Conservation (phyloP, 2,888 invertebrate species). For the Drosophila suboccidentalis region DNA sequence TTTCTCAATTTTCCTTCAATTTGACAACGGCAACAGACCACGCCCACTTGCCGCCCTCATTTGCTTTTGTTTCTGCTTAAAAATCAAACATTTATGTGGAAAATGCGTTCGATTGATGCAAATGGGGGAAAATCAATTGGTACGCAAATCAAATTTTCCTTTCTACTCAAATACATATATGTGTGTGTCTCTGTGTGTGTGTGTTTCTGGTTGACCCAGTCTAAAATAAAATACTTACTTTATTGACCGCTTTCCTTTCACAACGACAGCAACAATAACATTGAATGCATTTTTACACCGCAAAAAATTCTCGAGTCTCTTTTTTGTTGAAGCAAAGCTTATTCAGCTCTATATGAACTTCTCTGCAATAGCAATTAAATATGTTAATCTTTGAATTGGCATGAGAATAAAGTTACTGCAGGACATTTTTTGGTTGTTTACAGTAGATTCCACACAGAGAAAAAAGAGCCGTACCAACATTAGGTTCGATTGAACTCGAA, state of each 20-base stretch:
- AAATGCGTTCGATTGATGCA: slow-evolving; percentile 2
- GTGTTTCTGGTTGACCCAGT: slow-evolving; percentile 57
- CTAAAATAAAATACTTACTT: slow-evolving; percentile 58
- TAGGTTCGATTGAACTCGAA: too few relatives aligned
- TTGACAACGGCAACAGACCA: neutral
- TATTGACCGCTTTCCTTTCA: slow-evolving; percentile 59
- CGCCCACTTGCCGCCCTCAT: neutral
- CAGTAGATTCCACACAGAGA: too few relatives aligned
- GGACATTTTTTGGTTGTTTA: too few relatives aligned
- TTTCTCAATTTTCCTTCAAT: slow-evolving; percentile 1
- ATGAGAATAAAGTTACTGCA: too few relatives aligned
- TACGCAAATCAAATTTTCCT: slow-evolving; percentile 49
- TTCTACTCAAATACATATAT: neutral
- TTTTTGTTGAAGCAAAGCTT: neutral
- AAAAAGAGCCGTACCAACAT: too few relatives aligned
- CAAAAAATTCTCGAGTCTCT: neutral
- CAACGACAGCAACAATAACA: slow-evolving; percentile 11
- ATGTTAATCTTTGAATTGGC: too few relatives aligned
- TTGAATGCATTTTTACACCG: slow-evolving; percentile 19
- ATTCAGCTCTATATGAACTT: too few relatives aligned
- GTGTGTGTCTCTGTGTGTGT: slow-evolving; percentile 7
- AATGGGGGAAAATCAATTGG: slow-evolving; percentile 47
- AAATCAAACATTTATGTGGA: slow-evolving; percentile 19
- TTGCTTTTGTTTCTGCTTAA: neutral
- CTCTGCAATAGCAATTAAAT: too few relatives aligned